Base-by-base conservation (phyloP, 2,888 invertebrate species). In the Nasonovia ribisnigri region DNA sequence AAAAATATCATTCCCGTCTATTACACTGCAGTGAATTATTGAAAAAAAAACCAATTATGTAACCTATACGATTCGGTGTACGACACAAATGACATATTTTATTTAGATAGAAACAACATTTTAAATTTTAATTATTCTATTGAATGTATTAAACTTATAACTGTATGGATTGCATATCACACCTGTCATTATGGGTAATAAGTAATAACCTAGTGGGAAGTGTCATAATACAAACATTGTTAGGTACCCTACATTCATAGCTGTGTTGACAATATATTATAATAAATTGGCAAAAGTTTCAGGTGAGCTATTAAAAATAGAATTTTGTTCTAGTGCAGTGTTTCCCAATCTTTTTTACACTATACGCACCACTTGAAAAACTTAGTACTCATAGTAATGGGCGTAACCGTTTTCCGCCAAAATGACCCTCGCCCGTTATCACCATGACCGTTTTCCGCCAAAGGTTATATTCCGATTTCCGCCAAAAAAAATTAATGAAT, bases 271-370 rank as follows among this genome's bases (percentile, higher is more conserved):
- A 67, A 67, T 36, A 67, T 36, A 36, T 67, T 67, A n/a, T 16
- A n/a, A 51, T 51, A 46, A 51, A 43, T 87, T 87, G 86, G 86
- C 86, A 43, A 48, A 11, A 43, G 29, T 87, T n/a, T 87, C 48
- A n/a, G 29, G 43, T 43, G 48, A 87, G 24, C 86, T 46, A 46
- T 48, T 87, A 87, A 87, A 87, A 87, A 87, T 87, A 87, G 48
- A 46, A 48, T 46, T 43, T 84, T 24, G 43, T 84, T 43, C 36
- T 42, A 26, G 24, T 43, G 26, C 43, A 26, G 43, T 67, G 67
- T 67, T 67, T 67, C 67, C 67, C 67, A 67, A 67, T 5, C 13
- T 16, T 67, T 67, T 67, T 36, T 1, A n/a, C 67, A 36, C 20
- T 20, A n/a, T n/a, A 36, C 16, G n/a, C 29, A n/a, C 60, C 16